Conservation (phyloP, 2,113 vertebrate genomes). For the Melospiza georgiana region DNA sequence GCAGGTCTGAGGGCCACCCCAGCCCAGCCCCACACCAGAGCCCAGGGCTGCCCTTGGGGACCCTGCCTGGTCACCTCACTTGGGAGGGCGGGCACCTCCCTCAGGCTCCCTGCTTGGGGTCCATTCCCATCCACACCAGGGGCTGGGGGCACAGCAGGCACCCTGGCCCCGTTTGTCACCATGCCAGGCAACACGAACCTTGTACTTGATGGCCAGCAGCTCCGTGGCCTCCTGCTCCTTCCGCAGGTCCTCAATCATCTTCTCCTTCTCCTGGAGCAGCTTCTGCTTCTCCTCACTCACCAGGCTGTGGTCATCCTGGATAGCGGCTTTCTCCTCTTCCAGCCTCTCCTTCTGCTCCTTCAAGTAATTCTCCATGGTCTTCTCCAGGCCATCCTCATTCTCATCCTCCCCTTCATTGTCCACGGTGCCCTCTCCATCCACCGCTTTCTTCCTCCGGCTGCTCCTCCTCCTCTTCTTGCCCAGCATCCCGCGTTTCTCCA, state of each 20-base stretch:
- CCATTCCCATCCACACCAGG: background rate
- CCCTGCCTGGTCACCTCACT: background rate
- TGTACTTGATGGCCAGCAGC: constrained; percentile 92
- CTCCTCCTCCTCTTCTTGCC: constrained; percentile 82
- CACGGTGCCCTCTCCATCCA: constrained; percentile 38
- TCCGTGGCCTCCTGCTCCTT: constrained; percentile 93
- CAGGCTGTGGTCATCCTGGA: constrained; percentile 90
- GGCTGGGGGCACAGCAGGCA: background rate
- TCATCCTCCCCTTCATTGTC: constrained; percentile 77
- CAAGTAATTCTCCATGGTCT: constrained; percentile 86
- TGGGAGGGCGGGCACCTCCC: background rate
- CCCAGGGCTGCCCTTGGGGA: background rate
- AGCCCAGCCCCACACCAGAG: accelerated
- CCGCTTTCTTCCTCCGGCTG: constrained; percentile 77
- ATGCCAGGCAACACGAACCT: constrained; percentile 71
- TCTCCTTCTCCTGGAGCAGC: constrained; percentile 95
- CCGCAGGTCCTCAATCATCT: constrained; percentile 92
- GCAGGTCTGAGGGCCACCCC: background rate
- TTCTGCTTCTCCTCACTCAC: constrained; percentile 93
- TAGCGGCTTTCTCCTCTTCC: constrained; percentile 93
- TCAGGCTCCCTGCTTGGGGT: background rate
- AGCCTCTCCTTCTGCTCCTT: constrained; percentile 90
- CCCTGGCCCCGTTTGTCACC: accelerated
- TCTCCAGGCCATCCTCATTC: constrained; percentile 75
- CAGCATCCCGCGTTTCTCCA: constrained; percentile 89